A percentile compares a stretch with the other conserved stretches of the same genome.
phyloP scores from a whole-genome alignment of 2,888 invertebrate species.

The Operophtera brumata region DNA sequence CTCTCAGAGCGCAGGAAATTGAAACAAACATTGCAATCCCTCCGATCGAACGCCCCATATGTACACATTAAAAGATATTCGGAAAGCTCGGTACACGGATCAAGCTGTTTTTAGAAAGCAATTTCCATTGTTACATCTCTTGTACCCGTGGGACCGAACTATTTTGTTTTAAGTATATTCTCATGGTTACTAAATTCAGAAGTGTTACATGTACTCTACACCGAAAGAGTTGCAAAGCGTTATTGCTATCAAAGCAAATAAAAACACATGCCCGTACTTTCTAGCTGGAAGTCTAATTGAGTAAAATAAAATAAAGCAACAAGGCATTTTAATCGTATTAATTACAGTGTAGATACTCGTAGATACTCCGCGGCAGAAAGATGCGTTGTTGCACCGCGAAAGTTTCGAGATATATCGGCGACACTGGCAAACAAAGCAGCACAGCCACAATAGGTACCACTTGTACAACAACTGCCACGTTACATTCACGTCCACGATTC shows the following conservation, averaged over 20 bases:
- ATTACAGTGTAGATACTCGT: slow-evolving; percentile 45
- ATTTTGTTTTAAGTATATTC: background rate
- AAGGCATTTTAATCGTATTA: slow-evolving; percentile 36
- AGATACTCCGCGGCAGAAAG: slow-evolving; percentile 39
- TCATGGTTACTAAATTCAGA: no score
- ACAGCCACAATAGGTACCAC: slow-evolving; percentile 66
- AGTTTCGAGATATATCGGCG: slow-evolving; percentile 76
- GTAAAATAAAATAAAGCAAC: slow-evolving; percentile 13
- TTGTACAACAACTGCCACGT: slow-evolving; percentile 53
- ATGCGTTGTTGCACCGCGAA: slow-evolving; percentile 62
- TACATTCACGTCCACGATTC: slow-evolving; percentile 35
- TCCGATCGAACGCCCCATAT: slow-evolving; percentile 45
- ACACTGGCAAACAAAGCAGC: slow-evolving; percentile 71
- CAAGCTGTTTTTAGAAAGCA: slow-evolving; percentile 9
- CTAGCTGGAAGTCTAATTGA: background rate
- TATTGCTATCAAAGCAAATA: background rate
- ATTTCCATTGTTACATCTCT: slow-evolving; percentile 5
- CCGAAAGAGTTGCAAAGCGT: background rate
- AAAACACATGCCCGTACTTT: background rate
- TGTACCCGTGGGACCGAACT: background rate
- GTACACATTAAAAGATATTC: slow-evolving; percentile 46
- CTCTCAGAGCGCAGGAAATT: slow-evolving; percentile 65
- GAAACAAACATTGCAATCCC: slow-evolving; percentile 74
- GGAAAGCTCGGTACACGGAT: slow-evolving; percentile 10
- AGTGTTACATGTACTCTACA: background rate